Evolutionary conservation across 2,113 vertebrate genomes (phyloP), one percentile per base, ranked within the genome.

Genomic region (Plestiodon gilberti): DNA sequence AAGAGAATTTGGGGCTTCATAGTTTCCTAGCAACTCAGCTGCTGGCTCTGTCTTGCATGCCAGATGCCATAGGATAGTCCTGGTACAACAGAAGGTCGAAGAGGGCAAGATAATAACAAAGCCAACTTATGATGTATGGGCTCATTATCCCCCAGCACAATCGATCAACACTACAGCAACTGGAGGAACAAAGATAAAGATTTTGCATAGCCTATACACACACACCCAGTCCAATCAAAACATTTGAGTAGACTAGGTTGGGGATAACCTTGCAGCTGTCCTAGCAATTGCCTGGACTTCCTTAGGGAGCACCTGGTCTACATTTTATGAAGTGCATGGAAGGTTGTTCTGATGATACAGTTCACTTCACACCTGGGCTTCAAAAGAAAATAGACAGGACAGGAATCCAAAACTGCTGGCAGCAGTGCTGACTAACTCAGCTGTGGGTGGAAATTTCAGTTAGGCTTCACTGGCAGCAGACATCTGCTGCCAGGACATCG

Each of bases 401-500:
- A 33, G 69, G 43, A 73, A 43, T 71, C 28, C 59, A 80, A 86
- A 84, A 75, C 7, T 8, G 35, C 30, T 25, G 35, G 67, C 43
- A 30, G 15, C 78, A 15, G 15, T 20, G 75, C 65, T 35, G 61
- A 65, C 43, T 43, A n/a, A 77, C 43, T 73, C 81, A 86, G 80
- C 25, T 9, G 71, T 55, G 64, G 78, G 83, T 77, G 55, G 73
- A 85, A 78, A 82, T 78, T 81, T 89, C 88, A 78, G 83, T 78
- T 76, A 55, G 28, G 78, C 88, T 82, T 89, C 78, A 81, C 73
- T 89, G 84, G 67, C 80, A 74, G 35, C 57, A 57, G 88, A 78
- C 74, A 78, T 64, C 43, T 73, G 55, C 74, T 89, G 79, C 67
- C 80, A 74, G 48, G 59, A 74, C 52, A 38, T 6, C 28, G 48